A percentile compares a stretch with the other conserved stretches of the same genome.
Conservation (phyloP, 53 echinoderm and acorn worm species). For the Echinarachnius parma region DNA sequence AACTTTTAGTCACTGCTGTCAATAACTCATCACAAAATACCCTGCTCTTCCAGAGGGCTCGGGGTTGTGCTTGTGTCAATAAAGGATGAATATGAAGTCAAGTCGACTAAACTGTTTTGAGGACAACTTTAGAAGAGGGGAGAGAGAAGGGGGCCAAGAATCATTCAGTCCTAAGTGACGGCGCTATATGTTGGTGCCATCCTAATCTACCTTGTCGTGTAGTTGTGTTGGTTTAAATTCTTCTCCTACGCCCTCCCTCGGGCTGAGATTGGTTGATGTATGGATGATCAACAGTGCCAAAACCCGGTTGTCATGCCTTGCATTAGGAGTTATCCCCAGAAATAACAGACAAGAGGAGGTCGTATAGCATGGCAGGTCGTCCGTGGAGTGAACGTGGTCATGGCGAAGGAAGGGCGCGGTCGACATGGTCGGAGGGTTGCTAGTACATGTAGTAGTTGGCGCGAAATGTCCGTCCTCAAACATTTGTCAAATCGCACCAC, state of each 20-base stretch:
- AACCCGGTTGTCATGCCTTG: constrained; percentile 20
- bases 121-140: no score
- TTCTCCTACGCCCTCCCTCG: no score
- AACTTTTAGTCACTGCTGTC: constrained; percentile 42
- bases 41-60: constrained; percentile 24
- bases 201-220: constrained; percentile 20
- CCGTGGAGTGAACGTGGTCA: no score
- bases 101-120: constrained; percentile 39
- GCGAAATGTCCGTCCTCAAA: no score
- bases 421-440: no score
- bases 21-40: constrained; percentile 27
- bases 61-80: constrained; percentile 27
- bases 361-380: no score
- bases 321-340: constrained; percentile 34
- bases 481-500: no score
- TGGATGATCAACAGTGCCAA: constrained; percentile 13
- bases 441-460: no score
- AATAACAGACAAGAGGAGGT: no score
- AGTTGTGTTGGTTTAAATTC: constrained; percentile 18
- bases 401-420: no score
- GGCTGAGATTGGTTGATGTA: constrained; percentile 32
- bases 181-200: constrained; percentile 8
- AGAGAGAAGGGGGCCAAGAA: no score
- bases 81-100: constrained; percentile 17
- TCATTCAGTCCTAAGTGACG: constrained; percentile 38